Evolutionary conservation across 2,113 vertebrate species (phyloP).

Genomic region (Oplegnathus fasciatus): DNA sequence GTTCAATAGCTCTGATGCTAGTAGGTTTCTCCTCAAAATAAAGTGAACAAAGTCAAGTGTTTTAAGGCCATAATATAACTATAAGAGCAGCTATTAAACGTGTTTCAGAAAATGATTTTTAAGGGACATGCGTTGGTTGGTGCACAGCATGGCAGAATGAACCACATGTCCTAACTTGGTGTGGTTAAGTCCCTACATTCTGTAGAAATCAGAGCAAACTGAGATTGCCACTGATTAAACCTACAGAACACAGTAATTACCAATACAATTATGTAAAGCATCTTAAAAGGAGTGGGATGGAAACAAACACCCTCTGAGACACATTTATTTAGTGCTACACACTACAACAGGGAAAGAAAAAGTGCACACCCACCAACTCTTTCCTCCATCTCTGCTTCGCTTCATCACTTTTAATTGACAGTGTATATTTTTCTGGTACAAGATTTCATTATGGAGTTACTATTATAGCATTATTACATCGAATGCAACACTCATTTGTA

Average conservation of each 20-base stretch:
- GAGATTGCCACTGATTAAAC: constrained; percentile 38
- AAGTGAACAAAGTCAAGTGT: constrained; percentile 10
- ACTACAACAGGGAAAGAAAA: constrained; percentile 26
- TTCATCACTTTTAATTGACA: constrained; percentile 55
- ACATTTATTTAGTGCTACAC: constrained; percentile 47
- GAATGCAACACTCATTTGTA: constrained; percentile 34
- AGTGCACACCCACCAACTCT: constrained; percentile 37
- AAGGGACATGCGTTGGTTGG: constrained; percentile 1
- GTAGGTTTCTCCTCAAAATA: not conserved
- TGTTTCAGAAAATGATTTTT: constrained; percentile 5
- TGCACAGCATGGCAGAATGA: constrained; percentile 15
- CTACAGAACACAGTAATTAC: constrained; percentile 58
- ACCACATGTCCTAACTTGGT: constrained; percentile 20
- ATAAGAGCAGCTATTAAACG: constrained; percentile 5
- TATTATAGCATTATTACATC: constrained; percentile 40
- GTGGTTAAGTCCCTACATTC: constrained; percentile 26
- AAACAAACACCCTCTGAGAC: constrained; percentile 52
- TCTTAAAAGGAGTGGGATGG: constrained; percentile 53
- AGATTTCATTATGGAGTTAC: constrained; percentile 48
- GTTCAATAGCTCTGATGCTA: not conserved
- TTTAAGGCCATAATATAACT: not conserved
- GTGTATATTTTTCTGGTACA: constrained; percentile 24
- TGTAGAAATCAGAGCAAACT: constrained; percentile 25
- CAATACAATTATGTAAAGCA: constrained; percentile 56
- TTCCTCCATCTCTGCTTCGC: constrained; percentile 18